Evolutionary conservation across 2,113 vertebrate species (phyloP), one percentile per base, ranked within the genome.

Genomic region (Meriones unguiculatus): DNA sequence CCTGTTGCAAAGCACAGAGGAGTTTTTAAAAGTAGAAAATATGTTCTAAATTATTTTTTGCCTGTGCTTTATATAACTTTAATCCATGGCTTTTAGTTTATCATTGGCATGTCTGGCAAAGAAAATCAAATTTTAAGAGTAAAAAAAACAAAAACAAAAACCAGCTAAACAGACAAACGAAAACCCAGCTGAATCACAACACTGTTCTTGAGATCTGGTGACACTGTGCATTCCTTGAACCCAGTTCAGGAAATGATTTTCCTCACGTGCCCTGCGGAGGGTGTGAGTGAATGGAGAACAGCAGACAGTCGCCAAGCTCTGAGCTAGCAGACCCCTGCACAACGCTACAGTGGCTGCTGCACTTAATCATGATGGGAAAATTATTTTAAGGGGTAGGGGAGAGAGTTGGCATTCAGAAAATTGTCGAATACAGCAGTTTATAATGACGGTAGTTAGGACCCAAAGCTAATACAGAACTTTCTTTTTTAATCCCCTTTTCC

Each of bases 21-120:
- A 98, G 97, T 98, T 97, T 94, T 75, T 93, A 18, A 46, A 97
- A 96, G 41, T 24, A 9, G 94, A 98, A 97, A 97, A 67, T 98
- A 97, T 98, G 98, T 98, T 98, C 98, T 98, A 98, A 98, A 98
- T 98, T 97, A 98, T 97, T 57, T 97, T 97, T 97, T 98, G 95
- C 97, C 98, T 98, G 78, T 98, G 98, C 97, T 98, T 97, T 98
- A 81, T 98, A 97, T 98, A 98, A 98, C 97, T 98, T 98, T 99
- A 99, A 98, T 98, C 98, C 99, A 98, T 98, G 98, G 98, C 93
- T 98, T 97, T 98, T 98, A 98, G 97, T 98, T 97, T 98, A 98
- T 98, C 97, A 98, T 98, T 97, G 97, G 98, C 98, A 98, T 98
- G 98, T 98, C 98, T 98, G 98, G 97, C 90, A 97, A 98, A 98